Percentiles rank a stretch among this genome's conserved stretches.
These are phyloP conservation scores for Idaea biselata DNA, from an alignment of 2,888 invertebrate species.

Conservation along the genomic window DNA sequence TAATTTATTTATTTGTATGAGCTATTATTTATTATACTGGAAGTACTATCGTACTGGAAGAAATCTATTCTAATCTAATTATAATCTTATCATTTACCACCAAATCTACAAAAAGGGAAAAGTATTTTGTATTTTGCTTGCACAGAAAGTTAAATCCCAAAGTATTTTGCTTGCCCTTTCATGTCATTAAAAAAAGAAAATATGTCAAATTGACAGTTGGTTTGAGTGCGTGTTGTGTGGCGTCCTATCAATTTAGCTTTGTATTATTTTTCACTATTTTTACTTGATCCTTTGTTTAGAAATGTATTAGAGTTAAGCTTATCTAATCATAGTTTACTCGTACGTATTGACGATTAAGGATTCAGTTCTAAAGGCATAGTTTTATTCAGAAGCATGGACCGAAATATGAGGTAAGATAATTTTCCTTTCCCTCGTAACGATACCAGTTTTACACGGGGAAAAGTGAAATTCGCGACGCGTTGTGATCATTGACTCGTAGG, in stretches of 20 bases:
- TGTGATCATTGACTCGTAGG: constrained; percentile 9
- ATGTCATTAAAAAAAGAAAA: neutral
- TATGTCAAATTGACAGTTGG: constrained; percentile 39
- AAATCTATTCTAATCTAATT: too few species aligned
- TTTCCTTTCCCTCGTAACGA: constrained; percentile 42
- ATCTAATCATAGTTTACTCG: constrained; percentile 37
- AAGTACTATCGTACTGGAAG: too few species aligned
- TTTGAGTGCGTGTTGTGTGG: constrained; percentile 54
- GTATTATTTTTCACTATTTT: constrained; percentile 55
- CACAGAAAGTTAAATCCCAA: neutral
- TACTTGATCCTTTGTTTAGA: constrained; percentile 51
- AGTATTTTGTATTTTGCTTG: too few species aligned
- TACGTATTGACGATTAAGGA: constrained; percentile 30
- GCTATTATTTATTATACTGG: too few species aligned
- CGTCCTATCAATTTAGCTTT: constrained; percentile 68
- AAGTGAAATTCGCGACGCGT: constrained; percentile 15
- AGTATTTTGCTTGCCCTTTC: neutral
- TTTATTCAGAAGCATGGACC: constrained; percentile 61
- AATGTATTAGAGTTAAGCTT: constrained; percentile 49
- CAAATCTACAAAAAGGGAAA: too few species aligned
- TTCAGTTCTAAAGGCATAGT: constrained; percentile 18
- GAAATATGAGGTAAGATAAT: constrained; percentile 70
- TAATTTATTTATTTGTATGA: too few species aligned
- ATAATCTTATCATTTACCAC: neutral
- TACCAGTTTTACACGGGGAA: constrained; percentile 29